Percentiles rank a stretch among this genome's conserved stretches.
These are phyloP conservation scores for Boleophthalmus pectinirostris DNA, from an alignment of 2,113 vertebrate genomes.

Conservation along the genomic window DNA sequence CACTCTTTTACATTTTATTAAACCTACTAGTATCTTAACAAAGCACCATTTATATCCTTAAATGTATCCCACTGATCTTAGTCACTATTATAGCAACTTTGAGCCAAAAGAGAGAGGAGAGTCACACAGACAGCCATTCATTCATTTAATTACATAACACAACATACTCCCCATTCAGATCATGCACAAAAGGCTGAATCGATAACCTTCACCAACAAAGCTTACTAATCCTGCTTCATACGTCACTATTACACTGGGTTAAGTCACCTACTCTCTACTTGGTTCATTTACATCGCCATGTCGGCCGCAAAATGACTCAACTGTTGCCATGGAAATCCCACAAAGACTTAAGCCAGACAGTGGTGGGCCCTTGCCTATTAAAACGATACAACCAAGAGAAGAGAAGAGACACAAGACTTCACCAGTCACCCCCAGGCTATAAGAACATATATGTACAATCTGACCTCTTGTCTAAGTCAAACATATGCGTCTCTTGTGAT, in stretches of 20 bases:
- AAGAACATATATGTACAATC: neutral
- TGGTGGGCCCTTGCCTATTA: slow-evolving; percentile 21
- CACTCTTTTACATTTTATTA: neutral
- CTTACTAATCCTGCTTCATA: neutral
- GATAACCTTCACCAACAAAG: neutral
- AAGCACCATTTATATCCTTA: neutral
- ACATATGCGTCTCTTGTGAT: slow-evolving; percentile 6
- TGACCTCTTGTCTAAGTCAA: neutral
- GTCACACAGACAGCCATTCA: neutral
- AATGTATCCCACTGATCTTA: neutral
- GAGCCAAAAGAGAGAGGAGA: neutral
- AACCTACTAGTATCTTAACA: neutral
- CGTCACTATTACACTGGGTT: slow-evolving; percentile 16
- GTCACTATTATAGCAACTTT: slow-evolving; percentile 13
- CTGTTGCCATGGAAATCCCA: slow-evolving; percentile 40
- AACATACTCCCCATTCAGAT: neutral
- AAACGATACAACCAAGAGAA: slow-evolving; percentile 19
- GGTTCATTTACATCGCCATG: slow-evolving; percentile 34
- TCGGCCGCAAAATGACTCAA: slow-evolving; percentile 35
- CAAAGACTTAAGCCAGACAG: slow-evolving; percentile 6
- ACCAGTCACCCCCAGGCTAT: neutral
- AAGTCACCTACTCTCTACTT: slow-evolving; percentile 22
- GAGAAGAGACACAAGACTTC: neutral
- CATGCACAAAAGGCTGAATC: slow-evolving; percentile 3
- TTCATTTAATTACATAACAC: neutral